Conservation (phyloP, 2,113 vertebrate genomes). For the Bubo blakistoni region DNA sequence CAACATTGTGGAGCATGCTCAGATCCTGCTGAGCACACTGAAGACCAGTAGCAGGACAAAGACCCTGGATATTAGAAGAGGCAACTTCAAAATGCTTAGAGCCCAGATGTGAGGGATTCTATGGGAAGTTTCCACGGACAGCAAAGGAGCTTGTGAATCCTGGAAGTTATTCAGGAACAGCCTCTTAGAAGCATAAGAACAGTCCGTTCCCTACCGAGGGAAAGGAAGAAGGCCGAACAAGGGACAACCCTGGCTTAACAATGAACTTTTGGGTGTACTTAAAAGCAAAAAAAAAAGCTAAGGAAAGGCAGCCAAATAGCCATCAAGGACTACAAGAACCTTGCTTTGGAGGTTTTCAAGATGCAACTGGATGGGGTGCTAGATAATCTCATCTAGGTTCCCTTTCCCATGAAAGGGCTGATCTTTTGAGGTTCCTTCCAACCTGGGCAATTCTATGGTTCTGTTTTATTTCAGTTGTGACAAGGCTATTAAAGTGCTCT, state of each 20-base stretch:
- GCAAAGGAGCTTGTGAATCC: background rate
- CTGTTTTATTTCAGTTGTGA: background rate
- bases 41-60: background rate
- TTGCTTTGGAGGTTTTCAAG: background rate
- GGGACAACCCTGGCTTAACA: background rate
- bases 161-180: background rate
- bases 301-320: background rate
- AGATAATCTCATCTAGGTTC: background rate
- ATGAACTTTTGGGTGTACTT: background rate
- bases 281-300: background rate
- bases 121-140: background rate
- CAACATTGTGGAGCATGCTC: background rate
- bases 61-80: background rate
- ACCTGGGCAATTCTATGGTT: background rate
- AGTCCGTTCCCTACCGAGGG: background rate
- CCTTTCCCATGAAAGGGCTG: background rate
- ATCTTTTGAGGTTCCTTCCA: background rate
- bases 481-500: background rate
- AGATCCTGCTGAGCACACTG: background rate
- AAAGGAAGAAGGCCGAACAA: background rate
- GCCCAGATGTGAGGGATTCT: background rate
- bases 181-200: background rate
- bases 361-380: background rate
- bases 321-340: background rate
- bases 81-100: background rate